Conservation (phyloP, 2,797 vertebrate species). For the Platalea minor region DNA sequence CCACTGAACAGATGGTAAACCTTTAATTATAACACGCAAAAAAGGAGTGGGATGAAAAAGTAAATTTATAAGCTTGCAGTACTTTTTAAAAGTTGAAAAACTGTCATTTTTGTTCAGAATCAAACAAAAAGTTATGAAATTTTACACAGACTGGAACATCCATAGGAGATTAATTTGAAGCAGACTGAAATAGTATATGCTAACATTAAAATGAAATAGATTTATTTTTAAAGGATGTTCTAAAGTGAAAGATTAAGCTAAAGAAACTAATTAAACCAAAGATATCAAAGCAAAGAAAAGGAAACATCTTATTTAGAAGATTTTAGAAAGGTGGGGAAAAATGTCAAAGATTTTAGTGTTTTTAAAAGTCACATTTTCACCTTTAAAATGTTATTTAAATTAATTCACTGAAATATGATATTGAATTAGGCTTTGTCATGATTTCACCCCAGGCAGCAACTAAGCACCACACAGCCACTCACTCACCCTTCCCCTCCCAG, state of each 20-base stretch:
- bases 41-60: background rate
- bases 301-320: background rate
- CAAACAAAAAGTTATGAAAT: background rate
- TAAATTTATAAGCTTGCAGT: background rate
- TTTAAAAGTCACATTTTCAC: background rate
- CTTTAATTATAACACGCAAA: background rate
- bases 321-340: background rate
- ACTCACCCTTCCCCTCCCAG: no score
- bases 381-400: background rate
- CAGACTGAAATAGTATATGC: background rate
- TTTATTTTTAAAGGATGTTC: background rate
- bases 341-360: background rate
- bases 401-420: background rate
- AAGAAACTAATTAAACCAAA: background rate
- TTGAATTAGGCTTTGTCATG: background rate
- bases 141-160: background rate
- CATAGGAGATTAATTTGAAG: background rate
- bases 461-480: no score
- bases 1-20: background rate
- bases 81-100: background rate
- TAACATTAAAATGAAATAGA: background rate
- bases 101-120: background rate
- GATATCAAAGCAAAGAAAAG: background rate
- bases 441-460: no score
- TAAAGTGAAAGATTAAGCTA: background rate